Conservation (phyloP, 2,113 vertebrate species). For the Cricetomys ansorgei region DNA sequence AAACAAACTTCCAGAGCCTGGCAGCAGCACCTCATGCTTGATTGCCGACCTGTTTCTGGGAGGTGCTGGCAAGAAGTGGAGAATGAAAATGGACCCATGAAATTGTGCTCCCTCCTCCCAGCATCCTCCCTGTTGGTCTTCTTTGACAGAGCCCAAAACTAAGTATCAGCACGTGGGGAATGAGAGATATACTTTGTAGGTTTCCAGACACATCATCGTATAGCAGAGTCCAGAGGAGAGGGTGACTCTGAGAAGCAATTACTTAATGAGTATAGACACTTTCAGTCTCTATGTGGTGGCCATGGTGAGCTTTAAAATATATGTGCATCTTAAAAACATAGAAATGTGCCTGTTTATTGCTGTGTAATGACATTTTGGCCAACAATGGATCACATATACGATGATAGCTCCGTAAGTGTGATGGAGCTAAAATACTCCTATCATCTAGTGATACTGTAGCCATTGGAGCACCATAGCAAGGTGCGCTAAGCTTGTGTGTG, state of each 20-base stretch:
- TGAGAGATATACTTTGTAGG: background rate
- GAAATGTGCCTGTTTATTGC: background rate
- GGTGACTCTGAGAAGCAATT: background rate
- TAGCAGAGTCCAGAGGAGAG: too few relatives aligned
- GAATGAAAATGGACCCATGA: background rate
- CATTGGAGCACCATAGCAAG: background rate
- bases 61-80: background rate
- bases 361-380: background rate
- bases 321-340: background rate
- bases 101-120: background rate
- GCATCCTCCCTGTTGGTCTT: background rate
- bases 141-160: background rate
- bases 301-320: background rate
- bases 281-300: background rate
- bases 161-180: background rate
- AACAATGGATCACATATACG: background rate
- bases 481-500: background rate
- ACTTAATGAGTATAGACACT: background rate
- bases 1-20: background rate
- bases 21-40: background rate
- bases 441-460: background rate
- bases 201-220: too few relatives aligned
- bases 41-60: background rate
- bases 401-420: background rate
- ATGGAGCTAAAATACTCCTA: background rate